phyloP scores from a whole-genome alignment of 2,797 vertebrate genomes.

The Bryconaethiops microstoma region DNA sequence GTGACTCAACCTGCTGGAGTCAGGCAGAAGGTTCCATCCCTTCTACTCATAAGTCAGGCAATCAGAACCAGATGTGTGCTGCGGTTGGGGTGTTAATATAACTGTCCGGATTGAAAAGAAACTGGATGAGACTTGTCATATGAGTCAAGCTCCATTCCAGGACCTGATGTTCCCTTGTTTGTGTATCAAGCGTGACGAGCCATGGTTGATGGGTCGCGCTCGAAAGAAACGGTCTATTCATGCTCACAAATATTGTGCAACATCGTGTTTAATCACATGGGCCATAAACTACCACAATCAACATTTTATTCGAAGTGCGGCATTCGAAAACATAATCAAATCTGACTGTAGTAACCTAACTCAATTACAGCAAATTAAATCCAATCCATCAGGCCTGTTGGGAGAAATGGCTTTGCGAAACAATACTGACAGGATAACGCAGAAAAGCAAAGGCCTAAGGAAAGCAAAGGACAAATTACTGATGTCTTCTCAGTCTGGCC shows the following conservation, averaged over 20 bases:
- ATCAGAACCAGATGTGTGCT: constrained; percentile 37
- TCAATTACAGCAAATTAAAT: constrained; percentile 9
- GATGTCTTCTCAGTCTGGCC: background rate
- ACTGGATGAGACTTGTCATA: constrained; percentile 15
- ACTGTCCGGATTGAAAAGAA: constrained; percentile 15
- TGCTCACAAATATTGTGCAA: background rate
- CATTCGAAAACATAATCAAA: background rate
- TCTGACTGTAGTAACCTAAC: constrained; percentile 7
- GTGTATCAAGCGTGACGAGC: background rate
- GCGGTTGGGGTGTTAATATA: constrained; percentile 27
- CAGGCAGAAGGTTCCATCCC: constrained; percentile 18
- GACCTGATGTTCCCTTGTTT: constrained; percentile 31
- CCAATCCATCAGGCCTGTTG: background rate
- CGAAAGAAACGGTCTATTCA: constrained; percentile 11
- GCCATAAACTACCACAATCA: background rate
- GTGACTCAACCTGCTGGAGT: constrained; percentile 16
- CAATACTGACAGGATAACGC: background rate
- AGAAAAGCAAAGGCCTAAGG: background rate
- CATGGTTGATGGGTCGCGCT: background rate
- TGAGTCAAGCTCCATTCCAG: constrained; percentile 34
- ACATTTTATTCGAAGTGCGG: constrained; percentile 1
- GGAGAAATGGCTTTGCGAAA: background rate
- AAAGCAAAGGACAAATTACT: background rate
- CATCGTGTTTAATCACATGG: constrained; percentile 8
- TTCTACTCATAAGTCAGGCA: constrained; percentile 25